phyloP scores from a whole-genome alignment of 2,113 vertebrate genomes.

The Paramisgurnus dabryanus region DNA sequence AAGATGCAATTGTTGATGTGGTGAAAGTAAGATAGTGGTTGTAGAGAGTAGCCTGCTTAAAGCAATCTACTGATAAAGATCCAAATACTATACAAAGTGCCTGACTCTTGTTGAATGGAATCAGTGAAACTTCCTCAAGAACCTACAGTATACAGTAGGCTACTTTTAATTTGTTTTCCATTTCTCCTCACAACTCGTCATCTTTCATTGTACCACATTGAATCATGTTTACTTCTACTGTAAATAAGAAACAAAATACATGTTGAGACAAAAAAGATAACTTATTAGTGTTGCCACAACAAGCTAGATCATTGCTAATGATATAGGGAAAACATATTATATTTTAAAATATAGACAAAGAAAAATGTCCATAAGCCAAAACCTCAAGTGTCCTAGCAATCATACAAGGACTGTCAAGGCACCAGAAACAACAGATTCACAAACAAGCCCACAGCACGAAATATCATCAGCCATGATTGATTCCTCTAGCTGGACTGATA shows the following conservation, averaged over 20 bases:
- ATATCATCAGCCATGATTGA: slow-evolving; percentile 70
- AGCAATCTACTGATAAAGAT: slow-evolving; percentile 47
- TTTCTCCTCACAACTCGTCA: not conserved
- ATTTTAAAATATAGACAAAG: slow-evolving; percentile 39
- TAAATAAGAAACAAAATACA: not conserved
- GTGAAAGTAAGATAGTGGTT: not conserved
- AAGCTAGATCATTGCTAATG: not conserved
- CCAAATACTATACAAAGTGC: slow-evolving; percentile 37
- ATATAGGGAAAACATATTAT: slow-evolving; percentile 14
- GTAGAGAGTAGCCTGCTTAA: not conserved
- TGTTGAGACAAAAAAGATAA: not conserved
- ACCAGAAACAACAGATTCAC: slow-evolving; percentile 68
- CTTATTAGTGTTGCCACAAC: not conserved
- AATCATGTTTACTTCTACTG: not conserved
- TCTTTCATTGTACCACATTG: not conserved
- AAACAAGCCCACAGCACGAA: slow-evolving; percentile 66
- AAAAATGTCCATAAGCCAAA: slow-evolving; percentile 65
- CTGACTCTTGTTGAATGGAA: slow-evolving; percentile 14
- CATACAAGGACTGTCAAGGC: slow-evolving; percentile 65
- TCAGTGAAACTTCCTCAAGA: too few species aligned
- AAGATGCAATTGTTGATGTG: not conserved
- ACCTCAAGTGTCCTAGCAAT: slow-evolving; percentile 67
- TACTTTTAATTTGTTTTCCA: not conserved
- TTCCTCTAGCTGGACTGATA: slow-evolving; percentile 66
- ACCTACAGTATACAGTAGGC: too few species aligned